Conservation (phyloP, 2,113 vertebrate genomes). For the Dromiciops gliroides region DNA sequence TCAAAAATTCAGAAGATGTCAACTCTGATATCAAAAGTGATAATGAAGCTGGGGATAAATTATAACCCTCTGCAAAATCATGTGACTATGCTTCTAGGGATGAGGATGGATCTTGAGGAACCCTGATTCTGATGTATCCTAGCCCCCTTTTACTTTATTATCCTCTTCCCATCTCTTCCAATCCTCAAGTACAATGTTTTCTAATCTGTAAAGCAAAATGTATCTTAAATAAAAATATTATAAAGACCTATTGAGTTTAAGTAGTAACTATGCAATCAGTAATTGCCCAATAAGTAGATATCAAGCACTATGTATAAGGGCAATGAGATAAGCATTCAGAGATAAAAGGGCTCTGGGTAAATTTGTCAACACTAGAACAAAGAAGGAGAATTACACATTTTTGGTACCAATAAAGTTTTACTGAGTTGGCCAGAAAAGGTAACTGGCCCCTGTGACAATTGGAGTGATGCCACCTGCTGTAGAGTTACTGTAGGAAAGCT, state of each 20-base stretch:
- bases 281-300: not conserved
- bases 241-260: not conserved
- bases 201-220: not conserved
- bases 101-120: not conserved
- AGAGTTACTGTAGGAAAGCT: no score
- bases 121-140: not conserved
- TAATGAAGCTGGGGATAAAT: no score
- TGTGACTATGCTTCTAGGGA: not conserved
- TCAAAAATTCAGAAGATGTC: no score
- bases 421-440: not conserved
- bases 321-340: not conserved
- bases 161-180: not conserved
- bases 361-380: not conserved
- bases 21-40: not conserved
- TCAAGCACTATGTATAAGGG: not conserved
- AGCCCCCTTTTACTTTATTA: not conserved
- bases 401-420: not conserved
- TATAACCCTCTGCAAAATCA: not conserved
- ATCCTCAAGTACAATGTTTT: not conserved
- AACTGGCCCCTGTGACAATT: no score
- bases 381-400: not conserved
- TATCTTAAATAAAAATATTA: not conserved
- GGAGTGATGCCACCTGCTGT: no score
- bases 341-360: not conserved
- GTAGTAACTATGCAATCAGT: not conserved